A percentile compares a stretch with the other conserved stretches of the same genome.
These are phyloP conservation scores for Anoncus sp. DNA, from an alignment of 2,888 invertebrate genomes.

Conservation along the genomic window DNA sequence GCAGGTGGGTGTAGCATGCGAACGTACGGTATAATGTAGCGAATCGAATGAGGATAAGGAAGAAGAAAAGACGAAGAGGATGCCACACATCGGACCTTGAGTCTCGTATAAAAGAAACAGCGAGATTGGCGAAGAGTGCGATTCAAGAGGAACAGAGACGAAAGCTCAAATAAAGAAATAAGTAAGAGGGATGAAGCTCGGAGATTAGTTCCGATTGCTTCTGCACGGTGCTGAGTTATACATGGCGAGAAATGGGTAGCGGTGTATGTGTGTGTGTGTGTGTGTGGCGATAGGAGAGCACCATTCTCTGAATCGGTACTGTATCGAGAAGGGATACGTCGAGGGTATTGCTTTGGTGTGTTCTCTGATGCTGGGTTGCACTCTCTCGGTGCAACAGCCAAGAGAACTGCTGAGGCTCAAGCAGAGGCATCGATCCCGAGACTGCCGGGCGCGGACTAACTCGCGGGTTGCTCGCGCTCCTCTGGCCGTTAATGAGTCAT, in stretches of 20 bases:
- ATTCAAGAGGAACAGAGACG: slow-evolving; percentile 37
- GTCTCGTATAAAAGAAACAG: slow-evolving; percentile 10
- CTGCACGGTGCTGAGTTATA: slow-evolving; percentile 74
- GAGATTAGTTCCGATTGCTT: slow-evolving; percentile 81
- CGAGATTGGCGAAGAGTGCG: slow-evolving; percentile 43
- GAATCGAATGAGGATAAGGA: slow-evolving; percentile 53
- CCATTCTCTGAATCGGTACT: slow-evolving; percentile 28
- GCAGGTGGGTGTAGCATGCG: slow-evolving; percentile 58
- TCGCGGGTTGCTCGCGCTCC: slow-evolving; percentile 63
- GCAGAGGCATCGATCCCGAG: slow-evolving; percentile 78
- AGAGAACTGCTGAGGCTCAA: slow-evolving; percentile 56
- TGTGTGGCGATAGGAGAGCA: slow-evolving; percentile 4
- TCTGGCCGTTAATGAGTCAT: slow-evolving; percentile 83
- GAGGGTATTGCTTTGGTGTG: slow-evolving; percentile 40
- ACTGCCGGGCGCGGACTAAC: slow-evolving; percentile 71
- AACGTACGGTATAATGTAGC: slow-evolving; percentile 54
- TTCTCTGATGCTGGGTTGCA: slow-evolving; percentile 33
- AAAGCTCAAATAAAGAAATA: slow-evolving; percentile 45
- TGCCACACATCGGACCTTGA: slow-evolving; percentile 14
- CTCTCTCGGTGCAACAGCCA: slow-evolving; percentile 36
- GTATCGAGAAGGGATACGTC: slow-evolving; percentile 39
- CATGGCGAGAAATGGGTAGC: slow-evolving; percentile 68
- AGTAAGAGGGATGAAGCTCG: slow-evolving; percentile 70
- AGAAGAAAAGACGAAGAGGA: slow-evolving; percentile 38
- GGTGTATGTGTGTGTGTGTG: slow-evolving; percentile 33